A percentile compares a stretch with the other conserved stretches of the same genome.
These are phyloP conservation scores for Papilio elwesi DNA, from an alignment of 2,888 invertebrate species.

Conservation along the genomic window DNA sequence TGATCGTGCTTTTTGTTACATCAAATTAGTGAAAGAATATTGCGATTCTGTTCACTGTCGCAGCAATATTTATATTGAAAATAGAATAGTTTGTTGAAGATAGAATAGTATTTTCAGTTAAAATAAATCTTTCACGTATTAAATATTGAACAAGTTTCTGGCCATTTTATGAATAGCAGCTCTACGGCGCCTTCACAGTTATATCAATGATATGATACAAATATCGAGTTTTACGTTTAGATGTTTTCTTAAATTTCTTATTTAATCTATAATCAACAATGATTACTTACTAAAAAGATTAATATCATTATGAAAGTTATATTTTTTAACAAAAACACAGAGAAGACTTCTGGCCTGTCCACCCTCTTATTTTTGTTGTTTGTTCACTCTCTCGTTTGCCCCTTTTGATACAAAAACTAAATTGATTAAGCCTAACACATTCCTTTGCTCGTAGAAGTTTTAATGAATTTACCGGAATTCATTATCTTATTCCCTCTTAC, in stretches of 20 bases:
- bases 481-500: slow-evolving; percentile 17
- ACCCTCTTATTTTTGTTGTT: too few species aligned
- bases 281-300: too few species aligned
- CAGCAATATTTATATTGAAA: slow-evolving; percentile 23
- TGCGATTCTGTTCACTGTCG: slow-evolving; percentile 40
- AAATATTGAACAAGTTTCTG: not conserved
- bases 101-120: not conserved
- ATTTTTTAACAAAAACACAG: too few species aligned
- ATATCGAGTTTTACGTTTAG: too few species aligned
- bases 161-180: too few species aligned
- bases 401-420: not conserved
- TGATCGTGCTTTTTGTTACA: slow-evolving; percentile 70
- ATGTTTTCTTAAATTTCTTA: too few species aligned
- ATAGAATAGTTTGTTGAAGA: not conserved
- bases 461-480: slow-evolving; percentile 13
- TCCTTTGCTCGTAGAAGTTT: slow-evolving; percentile 11
- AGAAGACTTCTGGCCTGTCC: too few species aligned
- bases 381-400: not conserved
- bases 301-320: too few species aligned
- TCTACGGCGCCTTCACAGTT: too few species aligned
- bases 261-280: too few species aligned
- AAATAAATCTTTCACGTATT: not conserved
- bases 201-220: too few species aligned
- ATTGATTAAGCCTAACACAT: slow-evolving; percentile 1
- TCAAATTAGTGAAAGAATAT: slow-evolving; percentile 61